These are phyloP conservation scores for Cataglyphis altisquamis DNA, from an alignment of 2,888 invertebrate species.

Conservation along the genomic window DNA sequence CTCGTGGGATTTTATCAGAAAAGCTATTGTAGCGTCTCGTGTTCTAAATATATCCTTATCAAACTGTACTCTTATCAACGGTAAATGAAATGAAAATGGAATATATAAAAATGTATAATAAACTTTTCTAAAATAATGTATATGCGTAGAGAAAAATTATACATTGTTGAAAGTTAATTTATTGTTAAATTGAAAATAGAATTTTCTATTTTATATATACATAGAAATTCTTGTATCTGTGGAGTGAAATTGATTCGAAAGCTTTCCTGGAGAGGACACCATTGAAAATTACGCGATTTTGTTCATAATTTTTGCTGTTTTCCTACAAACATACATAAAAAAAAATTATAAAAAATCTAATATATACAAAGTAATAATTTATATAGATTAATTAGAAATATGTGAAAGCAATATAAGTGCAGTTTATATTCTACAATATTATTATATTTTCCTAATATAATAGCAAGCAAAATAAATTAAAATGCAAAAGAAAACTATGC, in stretches of 20 bases:
- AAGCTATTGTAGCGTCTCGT: background rate
- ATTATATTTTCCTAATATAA: background rate
- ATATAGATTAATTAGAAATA: background rate
- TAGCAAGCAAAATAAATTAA: background rate
- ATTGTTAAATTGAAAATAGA: background rate
- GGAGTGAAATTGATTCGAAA: slow-evolving; percentile 34
- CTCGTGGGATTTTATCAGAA: slow-evolving; percentile 40
- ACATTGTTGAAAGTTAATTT: background rate
- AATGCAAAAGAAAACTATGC: background rate
- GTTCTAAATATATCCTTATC: slow-evolving; percentile 14
- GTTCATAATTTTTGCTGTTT: background rate
- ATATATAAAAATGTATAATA: background rate
- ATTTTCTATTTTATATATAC: background rate
- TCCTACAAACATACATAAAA: background rate
- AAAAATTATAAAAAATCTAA: background rate
- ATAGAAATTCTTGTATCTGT: slow-evolving; percentile 28
- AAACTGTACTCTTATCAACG: slow-evolving; percentile 47
- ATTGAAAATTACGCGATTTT: background rate
- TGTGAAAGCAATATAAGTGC: background rate
- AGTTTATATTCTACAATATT: background rate
- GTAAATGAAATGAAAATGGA: slow-evolving; percentile 7
- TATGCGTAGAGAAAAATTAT: background rate
- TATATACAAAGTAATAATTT: background rate
- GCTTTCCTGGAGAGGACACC: slow-evolving; percentile 63
- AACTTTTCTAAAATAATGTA: background rate